These are phyloP conservation scores for Halcyon smyrnensis DNA, from an alignment of 2,797 vertebrate species.

Conservation along the genomic window DNA sequence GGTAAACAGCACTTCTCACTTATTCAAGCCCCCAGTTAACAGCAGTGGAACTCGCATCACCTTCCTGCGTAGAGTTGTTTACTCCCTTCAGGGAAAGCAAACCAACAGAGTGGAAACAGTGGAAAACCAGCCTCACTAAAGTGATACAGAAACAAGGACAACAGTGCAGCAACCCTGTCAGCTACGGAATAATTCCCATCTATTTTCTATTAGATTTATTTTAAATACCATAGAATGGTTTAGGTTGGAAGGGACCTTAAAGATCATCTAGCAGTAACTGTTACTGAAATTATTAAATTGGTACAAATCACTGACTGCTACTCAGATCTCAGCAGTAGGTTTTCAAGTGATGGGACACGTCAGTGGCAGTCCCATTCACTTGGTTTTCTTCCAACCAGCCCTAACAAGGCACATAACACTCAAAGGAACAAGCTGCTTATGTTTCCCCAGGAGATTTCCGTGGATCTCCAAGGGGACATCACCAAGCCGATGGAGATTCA, in stretches of 20 bases:
- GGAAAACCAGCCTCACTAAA: constrained; percentile 4
- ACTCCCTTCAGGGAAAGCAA: constrained; percentile 57
- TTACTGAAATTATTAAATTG: background rate
- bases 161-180: background rate
- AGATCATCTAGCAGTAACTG: background rate
- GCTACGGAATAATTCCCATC: background rate
- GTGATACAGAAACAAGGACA: background rate
- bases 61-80: constrained; percentile 63
- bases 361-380: fast-evolving
- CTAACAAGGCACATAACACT: background rate
- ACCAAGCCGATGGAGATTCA: background rate
- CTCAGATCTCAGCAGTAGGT: background rate
- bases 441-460: background rate
- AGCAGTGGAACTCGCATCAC: constrained; percentile 58
- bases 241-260: background rate
- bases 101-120: constrained; percentile 23
- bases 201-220: background rate
- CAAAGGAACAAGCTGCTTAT: background rate
- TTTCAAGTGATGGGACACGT: background rate
- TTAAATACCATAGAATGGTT: background rate
- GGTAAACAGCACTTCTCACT: constrained; percentile 72
- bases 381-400: background rate
- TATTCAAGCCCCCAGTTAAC: constrained; percentile 29
- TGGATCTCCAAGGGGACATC: background rate
- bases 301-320: background rate